A percentile compares a stretch with the other conserved stretches of the same genome.
These are phyloP conservation scores for Denticeps clupeoides DNA, from an alignment of 2,797 vertebrate genomes.

Conservation along the genomic window DNA sequence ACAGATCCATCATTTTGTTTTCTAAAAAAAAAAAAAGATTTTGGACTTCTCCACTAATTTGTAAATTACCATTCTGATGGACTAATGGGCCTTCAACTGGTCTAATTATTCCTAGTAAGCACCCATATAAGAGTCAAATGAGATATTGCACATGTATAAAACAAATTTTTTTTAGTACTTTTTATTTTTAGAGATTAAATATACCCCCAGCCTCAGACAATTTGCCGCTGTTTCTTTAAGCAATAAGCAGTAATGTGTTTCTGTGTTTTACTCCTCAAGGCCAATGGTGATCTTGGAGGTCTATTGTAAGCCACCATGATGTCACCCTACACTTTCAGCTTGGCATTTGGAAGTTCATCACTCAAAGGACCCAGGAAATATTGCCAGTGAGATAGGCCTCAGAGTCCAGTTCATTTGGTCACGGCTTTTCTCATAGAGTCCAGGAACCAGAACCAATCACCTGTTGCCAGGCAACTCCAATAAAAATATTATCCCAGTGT, in stretches of 20 bases:
- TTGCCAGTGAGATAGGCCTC: constrained; percentile 63
- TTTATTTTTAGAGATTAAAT: too few relatives aligned
- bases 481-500: constrained; percentile 70
- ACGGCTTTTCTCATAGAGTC: constrained; percentile 45
- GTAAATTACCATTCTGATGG: too few relatives aligned
- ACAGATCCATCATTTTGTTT: constrained; percentile 11
- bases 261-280: not conserved
- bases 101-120: too few relatives aligned
- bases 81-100: too few relatives aligned
- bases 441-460: constrained; percentile 64
- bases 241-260: too few relatives aligned
- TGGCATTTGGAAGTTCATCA: constrained; percentile 60
- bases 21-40: too few relatives aligned
- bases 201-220: too few relatives aligned
- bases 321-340: constrained; percentile 58
- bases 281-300: constrained; percentile 16
- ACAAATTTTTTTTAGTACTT: too few relatives aligned
- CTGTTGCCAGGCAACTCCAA: constrained; percentile 68
- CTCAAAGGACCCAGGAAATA: constrained; percentile 61
- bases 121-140: too few relatives aligned
- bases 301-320: constrained; percentile 42
- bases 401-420: constrained; percentile 55
- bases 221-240: too few relatives aligned
- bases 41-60: too few relatives aligned
- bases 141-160: too few relatives aligned